phyloP scores from a whole-genome alignment of 2,888 invertebrate species.

The Pogonocherus hispidulus region DNA sequence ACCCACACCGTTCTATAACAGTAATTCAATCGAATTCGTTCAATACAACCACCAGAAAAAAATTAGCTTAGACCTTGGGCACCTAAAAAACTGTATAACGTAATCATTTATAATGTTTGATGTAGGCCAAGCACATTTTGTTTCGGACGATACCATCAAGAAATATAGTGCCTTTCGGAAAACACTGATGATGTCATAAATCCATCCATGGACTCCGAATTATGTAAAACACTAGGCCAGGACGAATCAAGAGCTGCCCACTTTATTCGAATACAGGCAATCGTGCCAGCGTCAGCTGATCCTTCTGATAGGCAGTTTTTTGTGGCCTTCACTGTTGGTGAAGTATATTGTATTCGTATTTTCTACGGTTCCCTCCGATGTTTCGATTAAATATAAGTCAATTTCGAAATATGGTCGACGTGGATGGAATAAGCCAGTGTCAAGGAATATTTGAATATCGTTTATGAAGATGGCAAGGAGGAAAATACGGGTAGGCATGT shows the following conservation, averaged over 20 bases:
- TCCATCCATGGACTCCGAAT: not conserved
- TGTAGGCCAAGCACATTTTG: too few relatives aligned
- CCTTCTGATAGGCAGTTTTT: not conserved
- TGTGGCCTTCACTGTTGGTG: not conserved
- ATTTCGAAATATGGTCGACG: not conserved
- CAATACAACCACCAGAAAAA: too few relatives aligned
- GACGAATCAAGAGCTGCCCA: not conserved
- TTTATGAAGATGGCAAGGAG: too few relatives aligned
- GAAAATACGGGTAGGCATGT: too few relatives aligned
- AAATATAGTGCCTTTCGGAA: too few relatives aligned
- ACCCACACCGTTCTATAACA: too few relatives aligned
- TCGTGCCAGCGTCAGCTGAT: not conserved
- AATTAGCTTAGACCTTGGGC: too few relatives aligned
- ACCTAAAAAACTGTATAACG: too few relatives aligned
- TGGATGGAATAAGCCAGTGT: not conserved
- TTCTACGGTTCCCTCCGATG: not conserved
- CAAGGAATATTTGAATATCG: not conserved
- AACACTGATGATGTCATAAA: too few relatives aligned
- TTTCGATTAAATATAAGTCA: not conserved
- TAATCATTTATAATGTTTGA: too few relatives aligned
- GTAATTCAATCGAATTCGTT: too few relatives aligned
- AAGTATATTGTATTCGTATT: not conserved
- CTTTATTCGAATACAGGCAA: not conserved
- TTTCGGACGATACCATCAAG: too few relatives aligned
- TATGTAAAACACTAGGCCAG: not conserved